Evolutionary conservation across 2,888 invertebrate species (phyloP).

Genomic region (Scaptomyza parva): DNA sequence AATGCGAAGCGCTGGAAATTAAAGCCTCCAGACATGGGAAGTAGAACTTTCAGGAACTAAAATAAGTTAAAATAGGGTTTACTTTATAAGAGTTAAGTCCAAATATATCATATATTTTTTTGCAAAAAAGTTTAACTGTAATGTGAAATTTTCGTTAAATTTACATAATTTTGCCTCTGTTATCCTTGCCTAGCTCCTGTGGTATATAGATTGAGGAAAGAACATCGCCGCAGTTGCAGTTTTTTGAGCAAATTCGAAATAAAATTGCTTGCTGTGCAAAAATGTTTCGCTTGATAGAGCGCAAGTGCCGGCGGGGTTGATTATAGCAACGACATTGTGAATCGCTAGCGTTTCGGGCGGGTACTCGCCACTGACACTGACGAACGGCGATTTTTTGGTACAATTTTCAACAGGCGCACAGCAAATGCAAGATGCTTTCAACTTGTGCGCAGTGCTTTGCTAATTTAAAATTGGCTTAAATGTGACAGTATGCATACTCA

Average conservation of each 20-base stretch:
- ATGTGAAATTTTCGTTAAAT: too few species aligned
- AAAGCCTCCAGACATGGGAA: too few species aligned
- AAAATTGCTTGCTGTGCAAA: conserved; percentile 1
- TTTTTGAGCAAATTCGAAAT: neutral
- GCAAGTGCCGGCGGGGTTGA: neutral
- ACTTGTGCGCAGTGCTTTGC: conserved; percentile 27
- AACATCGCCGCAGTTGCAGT: too few species aligned
- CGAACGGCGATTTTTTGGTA: conserved; percentile 76
- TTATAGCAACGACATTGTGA: conserved; percentile 21
- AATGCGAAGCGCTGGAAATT: too few species aligned
- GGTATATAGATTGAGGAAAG: too few species aligned
- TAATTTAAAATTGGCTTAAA: conserved; percentile 18
- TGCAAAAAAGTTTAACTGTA: too few species aligned
- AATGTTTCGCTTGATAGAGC: neutral
- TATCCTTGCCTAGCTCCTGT: too few species aligned
- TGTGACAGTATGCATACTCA: conserved; percentile 1
- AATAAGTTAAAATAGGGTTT: too few species aligned
- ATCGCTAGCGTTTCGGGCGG: conserved; percentile 50
- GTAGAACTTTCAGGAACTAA: too few species aligned
- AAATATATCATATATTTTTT: too few species aligned
- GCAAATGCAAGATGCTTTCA: conserved; percentile 17
- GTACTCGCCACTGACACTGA: conserved; percentile 44
- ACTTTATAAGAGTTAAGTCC: too few species aligned
- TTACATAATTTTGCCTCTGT: too few species aligned
- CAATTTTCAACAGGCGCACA: conserved; percentile 65